These are phyloP conservation scores for Octonoba sinensis DNA, from an alignment of 2,888 invertebrate species.

Conservation along the genomic window DNA sequence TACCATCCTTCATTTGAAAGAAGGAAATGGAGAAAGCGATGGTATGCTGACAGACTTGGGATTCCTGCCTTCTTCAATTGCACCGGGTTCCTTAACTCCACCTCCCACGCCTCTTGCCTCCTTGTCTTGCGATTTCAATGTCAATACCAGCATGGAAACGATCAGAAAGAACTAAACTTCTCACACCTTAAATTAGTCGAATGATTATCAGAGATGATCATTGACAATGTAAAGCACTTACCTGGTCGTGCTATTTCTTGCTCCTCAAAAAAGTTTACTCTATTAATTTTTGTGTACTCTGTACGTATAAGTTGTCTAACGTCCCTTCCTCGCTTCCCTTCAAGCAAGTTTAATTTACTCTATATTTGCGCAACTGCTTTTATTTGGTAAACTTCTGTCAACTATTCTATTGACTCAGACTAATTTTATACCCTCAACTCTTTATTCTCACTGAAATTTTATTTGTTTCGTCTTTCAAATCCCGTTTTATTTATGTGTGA, in stretches of 20 bases:
- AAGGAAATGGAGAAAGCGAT: constrained; percentile 37
- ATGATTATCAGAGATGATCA: too few relatives aligned
- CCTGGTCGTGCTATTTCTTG: not conserved
- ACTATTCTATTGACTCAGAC: constrained; percentile 57
- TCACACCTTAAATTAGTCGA: not conserved
- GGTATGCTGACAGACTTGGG: constrained; percentile 41
- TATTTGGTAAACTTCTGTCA: constrained; percentile 60
- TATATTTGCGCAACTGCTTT: constrained; percentile 37
- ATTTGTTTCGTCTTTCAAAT: constrained; percentile 20
- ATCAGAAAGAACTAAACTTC: constrained; percentile 22
- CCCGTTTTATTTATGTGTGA: constrained; percentile 26
- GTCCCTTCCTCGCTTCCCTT: constrained; percentile 18
- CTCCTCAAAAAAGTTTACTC: not conserved
- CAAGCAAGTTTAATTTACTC: constrained; percentile 29
- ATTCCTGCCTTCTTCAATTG: constrained; percentile 33
- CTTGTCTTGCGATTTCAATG: constrained; percentile 46
- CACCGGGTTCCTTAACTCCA: constrained; percentile 51
- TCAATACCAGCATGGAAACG: constrained; percentile 16
- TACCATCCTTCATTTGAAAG: constrained; percentile 35
- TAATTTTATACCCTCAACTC: constrained; percentile 48
- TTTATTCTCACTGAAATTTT: constrained; percentile 22
- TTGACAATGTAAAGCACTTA: not conserved
- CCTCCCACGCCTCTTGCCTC: constrained; percentile 50
- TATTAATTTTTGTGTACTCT: not conserved
- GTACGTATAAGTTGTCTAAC: constrained; percentile 23